phyloP scores from a whole-genome alignment of 2,888 invertebrate species.

The Ophioninae sp. region DNA sequence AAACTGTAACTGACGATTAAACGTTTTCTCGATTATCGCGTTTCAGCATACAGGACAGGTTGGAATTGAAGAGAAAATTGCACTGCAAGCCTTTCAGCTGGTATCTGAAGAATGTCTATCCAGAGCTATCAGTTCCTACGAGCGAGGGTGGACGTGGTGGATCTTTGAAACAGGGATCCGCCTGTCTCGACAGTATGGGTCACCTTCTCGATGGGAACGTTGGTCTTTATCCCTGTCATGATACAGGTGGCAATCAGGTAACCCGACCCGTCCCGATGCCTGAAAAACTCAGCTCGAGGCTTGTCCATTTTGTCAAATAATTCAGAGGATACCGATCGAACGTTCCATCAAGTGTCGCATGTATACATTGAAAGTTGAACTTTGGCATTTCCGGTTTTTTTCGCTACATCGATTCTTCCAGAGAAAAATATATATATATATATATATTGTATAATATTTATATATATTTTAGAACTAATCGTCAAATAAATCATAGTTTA shows the following conservation, averaged over 20 bases:
- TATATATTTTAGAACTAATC: too few relatives aligned
- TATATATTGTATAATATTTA: too few relatives aligned
- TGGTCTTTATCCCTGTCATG: conserved; percentile 97
- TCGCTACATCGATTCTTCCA: too few relatives aligned
- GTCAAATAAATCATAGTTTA: too few relatives aligned
- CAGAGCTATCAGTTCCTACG: conserved; percentile 90
- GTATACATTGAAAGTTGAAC: too few relatives aligned
- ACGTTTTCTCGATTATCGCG: conserved; percentile 35
- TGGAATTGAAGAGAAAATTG: conserved; percentile 89
- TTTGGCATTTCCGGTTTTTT: too few relatives aligned
- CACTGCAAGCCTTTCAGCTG: conserved; percentile 97
- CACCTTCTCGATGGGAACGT: conserved; percentile 92
- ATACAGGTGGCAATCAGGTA: conserved; percentile 97
- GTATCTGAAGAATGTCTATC: conserved; percentile 96
- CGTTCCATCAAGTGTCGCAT: too few relatives aligned
- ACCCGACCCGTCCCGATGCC: conserved; percentile 40
- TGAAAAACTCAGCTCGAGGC: neutral
- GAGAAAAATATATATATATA: too few relatives aligned
- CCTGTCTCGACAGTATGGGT: conserved; percentile 97
- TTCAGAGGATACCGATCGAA: neutral
- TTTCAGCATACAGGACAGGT: conserved; percentile 91
- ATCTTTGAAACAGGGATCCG: conserved; percentile 89
- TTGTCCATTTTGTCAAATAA: neutral
- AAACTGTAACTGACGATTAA: conserved; percentile 10
- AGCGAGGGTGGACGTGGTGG: conserved; percentile 85